Evolutionary conservation across 2,888 invertebrate genomes (phyloP).

Genomic region (Argyra leucocephala): DNA sequence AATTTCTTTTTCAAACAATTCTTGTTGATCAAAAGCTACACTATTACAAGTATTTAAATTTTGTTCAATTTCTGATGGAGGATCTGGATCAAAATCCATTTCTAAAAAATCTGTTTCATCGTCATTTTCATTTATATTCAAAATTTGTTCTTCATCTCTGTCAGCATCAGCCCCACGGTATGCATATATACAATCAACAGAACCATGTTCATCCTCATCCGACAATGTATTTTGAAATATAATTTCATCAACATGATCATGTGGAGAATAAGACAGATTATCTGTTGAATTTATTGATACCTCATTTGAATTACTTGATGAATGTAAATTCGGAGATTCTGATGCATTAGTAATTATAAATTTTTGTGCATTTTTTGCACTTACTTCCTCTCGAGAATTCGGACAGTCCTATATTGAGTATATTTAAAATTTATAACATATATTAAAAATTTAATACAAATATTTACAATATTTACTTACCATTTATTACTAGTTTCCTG

Average conservation of each 20-base stretch:
- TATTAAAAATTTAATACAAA: too few species aligned
- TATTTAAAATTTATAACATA: background rate
- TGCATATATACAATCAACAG: slow-evolving; percentile 42
- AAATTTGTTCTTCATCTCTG: slow-evolving; percentile 30
- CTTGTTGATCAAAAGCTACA: slow-evolving; percentile 19
- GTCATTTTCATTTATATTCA: slow-evolving; percentile 30
- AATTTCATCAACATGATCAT: slow-evolving; percentile 39
- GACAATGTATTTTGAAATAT: slow-evolving; percentile 30
- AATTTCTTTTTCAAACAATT: slow-evolving; percentile 31
- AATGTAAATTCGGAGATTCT: slow-evolving; percentile 12
- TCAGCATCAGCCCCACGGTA: slow-evolving; percentile 40
- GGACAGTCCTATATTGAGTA: background rate
- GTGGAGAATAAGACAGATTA: slow-evolving; percentile 40
- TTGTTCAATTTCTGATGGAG: slow-evolving; percentile 40
- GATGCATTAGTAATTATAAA: background rate
- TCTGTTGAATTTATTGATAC: slow-evolving; percentile 42
- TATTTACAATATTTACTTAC: too few species aligned
- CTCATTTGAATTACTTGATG: slow-evolving; percentile 33
- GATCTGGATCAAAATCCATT: slow-evolving; percentile 44
- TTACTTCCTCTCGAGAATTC: background rate
- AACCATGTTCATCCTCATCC: slow-evolving; percentile 34
- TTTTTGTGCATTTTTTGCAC: background rate
- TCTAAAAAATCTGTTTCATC: slow-evolving; percentile 43
- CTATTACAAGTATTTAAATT: slow-evolving; percentile 22
- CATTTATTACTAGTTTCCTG: too few species aligned